Percentiles rank a stretch among this genome's conserved stretches.
Conservation (phyloP, 2,113 vertebrate species). For the Albula glossodonta region DNA sequence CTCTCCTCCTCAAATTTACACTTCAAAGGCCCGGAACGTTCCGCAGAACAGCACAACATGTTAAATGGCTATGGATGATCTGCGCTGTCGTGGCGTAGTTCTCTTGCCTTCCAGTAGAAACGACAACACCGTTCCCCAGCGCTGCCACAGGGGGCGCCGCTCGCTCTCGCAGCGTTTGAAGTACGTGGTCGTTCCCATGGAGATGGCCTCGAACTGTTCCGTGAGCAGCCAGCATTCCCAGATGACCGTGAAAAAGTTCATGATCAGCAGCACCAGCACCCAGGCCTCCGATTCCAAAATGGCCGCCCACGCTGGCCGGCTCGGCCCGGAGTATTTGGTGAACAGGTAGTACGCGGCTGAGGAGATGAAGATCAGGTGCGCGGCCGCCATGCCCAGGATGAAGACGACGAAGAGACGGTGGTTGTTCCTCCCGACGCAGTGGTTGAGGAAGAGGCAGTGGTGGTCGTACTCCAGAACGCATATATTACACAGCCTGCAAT, state of each 20-base stretch:
- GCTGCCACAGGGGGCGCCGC: slow-evolving; percentile 48
- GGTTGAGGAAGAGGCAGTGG: slow-evolving; percentile 78
- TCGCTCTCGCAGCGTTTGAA: slow-evolving; percentile 51
- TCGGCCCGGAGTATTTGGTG: slow-evolving; percentile 26
- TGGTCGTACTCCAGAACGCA: slow-evolving; percentile 78
- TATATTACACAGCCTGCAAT: slow-evolving; percentile 74
- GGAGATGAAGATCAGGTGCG: slow-evolving; percentile 44
- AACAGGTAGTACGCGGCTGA: slow-evolving; percentile 50
- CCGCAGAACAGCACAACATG: no score
- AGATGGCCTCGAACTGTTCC: slow-evolving; percentile 68
- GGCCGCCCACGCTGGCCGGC: slow-evolving; percentile 42
- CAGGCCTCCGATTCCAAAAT: slow-evolving; percentile 64
- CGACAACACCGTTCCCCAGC: slow-evolving; percentile 48
- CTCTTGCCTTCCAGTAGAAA: slow-evolving; percentile 66
- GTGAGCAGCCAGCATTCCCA: slow-evolving; percentile 72
- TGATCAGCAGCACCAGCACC: slow-evolving; percentile 60
- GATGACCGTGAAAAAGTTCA: slow-evolving; percentile 64
- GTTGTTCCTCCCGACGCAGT: slow-evolving; percentile 69
- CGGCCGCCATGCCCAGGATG: slow-evolving; percentile 50
- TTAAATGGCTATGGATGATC: slow-evolving; percentile 57
- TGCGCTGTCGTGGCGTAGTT: slow-evolving; percentile 39
- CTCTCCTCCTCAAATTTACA: no score
- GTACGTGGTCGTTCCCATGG: slow-evolving; percentile 68
- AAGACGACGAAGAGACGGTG: slow-evolving; percentile 73
- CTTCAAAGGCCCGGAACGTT: no score